These are phyloP conservation scores for Paedocypris micromegethes DNA, from an alignment of 2,797 vertebrate genomes.

Conservation along the genomic window DNA sequence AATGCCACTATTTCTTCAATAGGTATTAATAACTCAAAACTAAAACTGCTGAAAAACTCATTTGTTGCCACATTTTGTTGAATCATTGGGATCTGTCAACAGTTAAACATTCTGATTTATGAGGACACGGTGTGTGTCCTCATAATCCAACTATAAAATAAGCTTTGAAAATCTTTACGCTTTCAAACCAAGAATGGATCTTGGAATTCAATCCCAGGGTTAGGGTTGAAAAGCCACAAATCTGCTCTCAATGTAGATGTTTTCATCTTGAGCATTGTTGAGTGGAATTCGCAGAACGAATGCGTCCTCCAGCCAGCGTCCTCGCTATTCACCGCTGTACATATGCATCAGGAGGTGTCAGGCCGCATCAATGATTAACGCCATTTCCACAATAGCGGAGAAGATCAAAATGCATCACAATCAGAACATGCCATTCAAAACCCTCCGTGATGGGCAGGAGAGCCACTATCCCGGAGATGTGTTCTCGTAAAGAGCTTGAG, in stretches of 20 bases:
- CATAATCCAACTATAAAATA: too few species aligned
- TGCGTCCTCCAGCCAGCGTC: constrained; percentile 54
- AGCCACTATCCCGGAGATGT: constrained; percentile 56
- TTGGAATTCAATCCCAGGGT: too few species aligned
- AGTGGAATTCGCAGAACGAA: constrained; percentile 44
- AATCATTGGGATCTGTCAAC: too few species aligned
- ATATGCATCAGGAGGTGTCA: constrained; percentile 51
- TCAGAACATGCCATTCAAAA: constrained; percentile 59
- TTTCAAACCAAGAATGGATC: too few species aligned
- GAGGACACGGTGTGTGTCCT: too few species aligned
- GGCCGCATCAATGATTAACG: constrained; percentile 48
- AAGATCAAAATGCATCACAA: constrained; percentile 61
- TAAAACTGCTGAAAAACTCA: constrained; percentile 2
- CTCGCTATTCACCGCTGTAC: constrained; percentile 59
- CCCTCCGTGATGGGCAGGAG: constrained; percentile 43
- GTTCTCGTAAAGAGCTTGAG: constrained; percentile 64
- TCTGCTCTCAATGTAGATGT: too few species aligned
- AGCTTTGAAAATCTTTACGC: too few species aligned
- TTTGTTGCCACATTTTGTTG: too few species aligned
- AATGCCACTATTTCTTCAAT: constrained; percentile 67
- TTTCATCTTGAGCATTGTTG: too few species aligned
- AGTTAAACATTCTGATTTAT: too few species aligned
- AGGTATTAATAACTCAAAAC: constrained; percentile 53
- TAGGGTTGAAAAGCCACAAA: too few species aligned
- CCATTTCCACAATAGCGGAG: constrained; percentile 55